A percentile compares a stretch with the other conserved stretches of the same genome.
Evolutionary conservation across 1,140 invertebrate genomes (phyloP).

Genomic region (Ptiloglossa arizonensis): DNA sequence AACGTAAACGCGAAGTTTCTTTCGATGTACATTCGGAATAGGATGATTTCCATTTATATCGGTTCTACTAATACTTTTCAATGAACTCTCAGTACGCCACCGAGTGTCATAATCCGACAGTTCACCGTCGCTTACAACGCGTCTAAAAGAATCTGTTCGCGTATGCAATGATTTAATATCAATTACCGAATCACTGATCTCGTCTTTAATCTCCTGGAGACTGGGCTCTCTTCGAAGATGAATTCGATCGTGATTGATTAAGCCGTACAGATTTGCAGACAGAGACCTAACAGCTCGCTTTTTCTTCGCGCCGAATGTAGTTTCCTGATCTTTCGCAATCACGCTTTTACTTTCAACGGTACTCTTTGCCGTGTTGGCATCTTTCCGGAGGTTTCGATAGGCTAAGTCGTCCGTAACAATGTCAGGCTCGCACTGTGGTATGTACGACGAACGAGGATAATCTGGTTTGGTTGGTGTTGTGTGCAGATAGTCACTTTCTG

Average conservation of each 20-base stretch:
- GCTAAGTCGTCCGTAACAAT: conserved; percentile 93
- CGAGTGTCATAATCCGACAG: conserved; percentile 44
- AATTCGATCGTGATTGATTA: conserved; percentile 80
- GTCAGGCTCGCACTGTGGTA: conserved; percentile 88
- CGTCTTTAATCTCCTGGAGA: conserved; percentile 37
- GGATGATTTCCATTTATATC: conserved; percentile 61
- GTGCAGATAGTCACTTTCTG: conserved; percentile 92
- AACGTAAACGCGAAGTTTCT: conserved; percentile 40
- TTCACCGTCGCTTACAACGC: conserved; percentile 56
- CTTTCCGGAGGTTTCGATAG: conserved; percentile 91
- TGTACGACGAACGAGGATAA: conserved; percentile 84
- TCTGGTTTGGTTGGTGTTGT: conserved; percentile 84
- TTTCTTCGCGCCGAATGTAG: conserved; percentile 82
- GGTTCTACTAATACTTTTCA: conserved; percentile 11
- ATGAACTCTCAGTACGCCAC: conserved; percentile 14
- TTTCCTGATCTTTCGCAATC: conserved; percentile 5
- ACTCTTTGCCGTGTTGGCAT: conserved; percentile 77
- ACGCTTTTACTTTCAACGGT: conserved; percentile 18
- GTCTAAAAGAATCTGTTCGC: conserved; percentile 51
- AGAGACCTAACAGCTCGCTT: conserved; percentile 89
- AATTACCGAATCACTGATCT: conserved; percentile 12
- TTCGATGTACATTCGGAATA: conserved; percentile 7
- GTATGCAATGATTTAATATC: conserved; percentile 9
- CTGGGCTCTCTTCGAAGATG: conserved; percentile 52
- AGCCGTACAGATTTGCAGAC: conserved; percentile 90